Conservation (phyloP, 2,113 vertebrate species). For the Erythrocercus mccallii region DNA sequence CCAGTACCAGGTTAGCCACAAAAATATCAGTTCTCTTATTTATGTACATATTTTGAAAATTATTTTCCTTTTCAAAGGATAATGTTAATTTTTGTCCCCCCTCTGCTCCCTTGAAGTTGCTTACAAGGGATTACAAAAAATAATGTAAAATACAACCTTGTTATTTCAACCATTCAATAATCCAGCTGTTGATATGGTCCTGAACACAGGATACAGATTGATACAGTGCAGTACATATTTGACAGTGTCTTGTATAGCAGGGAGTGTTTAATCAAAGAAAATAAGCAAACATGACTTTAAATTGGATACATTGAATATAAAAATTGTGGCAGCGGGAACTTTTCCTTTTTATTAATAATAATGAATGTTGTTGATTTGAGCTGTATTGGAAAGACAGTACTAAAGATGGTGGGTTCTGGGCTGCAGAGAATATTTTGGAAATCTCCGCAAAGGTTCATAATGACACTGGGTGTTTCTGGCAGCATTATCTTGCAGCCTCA, state of each 20-base stretch:
- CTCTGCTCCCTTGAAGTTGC: background rate
- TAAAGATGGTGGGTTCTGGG: background rate
- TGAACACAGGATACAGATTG: background rate
- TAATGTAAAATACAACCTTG: background rate
- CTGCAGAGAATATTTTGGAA: background rate
- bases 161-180: background rate
- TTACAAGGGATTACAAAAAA: background rate
- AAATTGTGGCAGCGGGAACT: background rate
- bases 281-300: background rate
- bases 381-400: background rate
- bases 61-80: background rate
- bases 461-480: background rate
- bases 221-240: rapidly evolving
- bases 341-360: background rate
- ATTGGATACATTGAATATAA: background rate
- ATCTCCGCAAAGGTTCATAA: background rate
- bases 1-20: constrained; percentile 88
- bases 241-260: background rate
- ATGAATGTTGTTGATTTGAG: background rate
- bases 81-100: background rate
- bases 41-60: background rate
- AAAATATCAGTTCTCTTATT: background rate
- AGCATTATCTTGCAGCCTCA: background rate
- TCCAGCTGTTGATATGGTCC: background rate
- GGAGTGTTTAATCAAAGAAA: background rate